Conservation (phyloP, 2,113 vertebrate genomes). For the Herpailurus yagouaroundi region DNA sequence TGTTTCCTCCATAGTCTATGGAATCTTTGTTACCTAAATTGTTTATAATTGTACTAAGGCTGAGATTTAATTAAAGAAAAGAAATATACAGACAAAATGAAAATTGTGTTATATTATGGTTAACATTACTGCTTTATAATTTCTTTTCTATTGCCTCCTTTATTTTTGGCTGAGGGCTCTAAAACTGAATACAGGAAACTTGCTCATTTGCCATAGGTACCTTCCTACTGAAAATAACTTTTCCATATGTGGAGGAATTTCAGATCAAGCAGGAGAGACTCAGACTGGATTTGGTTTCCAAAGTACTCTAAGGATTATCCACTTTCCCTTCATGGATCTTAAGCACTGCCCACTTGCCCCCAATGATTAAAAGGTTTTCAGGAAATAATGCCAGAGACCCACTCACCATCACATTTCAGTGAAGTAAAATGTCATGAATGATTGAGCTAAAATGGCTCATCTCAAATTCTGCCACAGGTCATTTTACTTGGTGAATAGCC, state of each 20-base stretch:
- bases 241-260: background rate
- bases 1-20: background rate
- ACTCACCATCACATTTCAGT: conserved; percentile 42
- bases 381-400: conserved; percentile 23
- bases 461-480: conserved; percentile 45
- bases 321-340: background rate
- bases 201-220: conserved; percentile 3
- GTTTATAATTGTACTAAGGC: conserved; percentile 16
- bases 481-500: conserved; percentile 53
- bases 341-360: background rate
- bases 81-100: background rate
- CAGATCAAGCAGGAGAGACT: background rate
- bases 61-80: conserved; percentile 28
- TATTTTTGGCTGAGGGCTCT: background rate
- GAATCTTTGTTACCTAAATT: background rate
- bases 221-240: conserved; percentile 12
- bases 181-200: background rate
- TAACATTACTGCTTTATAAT: background rate
- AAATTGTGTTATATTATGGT: conserved; percentile 14
- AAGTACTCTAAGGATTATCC: background rate
- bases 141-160: background rate
- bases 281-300: background rate
- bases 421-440: conserved; percentile 24
- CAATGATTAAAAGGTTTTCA: conserved; percentile 19
- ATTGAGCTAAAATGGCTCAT: conserved; percentile 31